These are phyloP conservation scores for Danio rerio DNA, from an alignment of 2,113 vertebrate genomes.

Conservation along the genomic window DNA sequence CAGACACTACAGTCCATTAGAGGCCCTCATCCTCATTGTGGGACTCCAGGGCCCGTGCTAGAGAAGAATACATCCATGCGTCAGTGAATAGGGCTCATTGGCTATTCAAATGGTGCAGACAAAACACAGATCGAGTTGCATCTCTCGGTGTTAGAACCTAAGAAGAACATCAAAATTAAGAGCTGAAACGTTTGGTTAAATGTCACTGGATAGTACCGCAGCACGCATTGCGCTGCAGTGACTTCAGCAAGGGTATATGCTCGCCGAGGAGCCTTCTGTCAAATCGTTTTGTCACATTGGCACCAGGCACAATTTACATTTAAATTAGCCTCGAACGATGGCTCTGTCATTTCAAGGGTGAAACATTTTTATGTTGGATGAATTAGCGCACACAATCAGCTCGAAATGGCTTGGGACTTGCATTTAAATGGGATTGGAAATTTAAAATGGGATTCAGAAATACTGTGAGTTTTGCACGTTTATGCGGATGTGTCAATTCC, in stretches of 20 bases:
- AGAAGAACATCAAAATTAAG: conserved; percentile 39
- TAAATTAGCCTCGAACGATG: conserved; percentile 45
- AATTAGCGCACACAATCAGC: conserved; percentile 46
- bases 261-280: not conserved
- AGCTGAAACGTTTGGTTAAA: conserved; percentile 54
- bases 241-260: conserved; percentile 1
- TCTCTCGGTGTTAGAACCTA: not conserved
- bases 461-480: not conserved
- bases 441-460: not conserved
- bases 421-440: conserved; percentile 22
- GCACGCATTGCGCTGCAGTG: not conserved
- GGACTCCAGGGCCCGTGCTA: conserved; percentile 41
- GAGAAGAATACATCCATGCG: conserved; percentile 36
- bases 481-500: not conserved
- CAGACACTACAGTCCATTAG: conserved; percentile 53
- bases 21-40: conserved; percentile 48
- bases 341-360: conserved; percentile 39
- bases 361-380: conserved; percentile 24
- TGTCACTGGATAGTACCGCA: not conserved
- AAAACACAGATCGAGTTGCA: conserved; percentile 19
- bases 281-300: conserved; percentile 36
- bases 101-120: conserved; percentile 56
- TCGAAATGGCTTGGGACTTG: conserved; percentile 45
- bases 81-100: conserved; percentile 59
- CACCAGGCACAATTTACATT: conserved; percentile 55